Base-by-base conservation (phyloP, 2,797 vertebrate genomes). In the Parauchenoglanis punctatus region DNA sequence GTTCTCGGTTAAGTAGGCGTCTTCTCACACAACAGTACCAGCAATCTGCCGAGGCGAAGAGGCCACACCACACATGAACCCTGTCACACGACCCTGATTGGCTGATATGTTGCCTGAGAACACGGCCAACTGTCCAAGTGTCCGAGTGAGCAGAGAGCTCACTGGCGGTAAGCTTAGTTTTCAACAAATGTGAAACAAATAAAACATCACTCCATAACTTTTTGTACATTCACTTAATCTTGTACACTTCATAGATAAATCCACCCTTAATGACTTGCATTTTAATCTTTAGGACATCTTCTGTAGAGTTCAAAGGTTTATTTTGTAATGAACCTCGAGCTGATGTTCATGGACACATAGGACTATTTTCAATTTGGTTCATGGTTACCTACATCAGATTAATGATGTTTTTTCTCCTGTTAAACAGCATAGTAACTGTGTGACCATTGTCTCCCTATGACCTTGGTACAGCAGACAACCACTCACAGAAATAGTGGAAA, bases 1-100 rank as follows among this genome's bases (percentile, higher is more conserved):
- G 75, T 78, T 84, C 75, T 65, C 20, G 18, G n/a, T 87, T 87
- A 54, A 72, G 75, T 59, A 87, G 65, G 40, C 35, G 68, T 80
- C 75, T 44, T 82, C 54, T 49, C 85, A 35, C 61, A 68, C 72
- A 81, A 44, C 49, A 56, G 46, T 56, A 44, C 28, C 72, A 77
- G 58, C 70, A 76, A 65, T 77, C 59, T 84, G 85, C 63, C 31
- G 2, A 67, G 44, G 49, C 31, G 31, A 56, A 25, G 10, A 87
- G 86, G 70, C 59, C 31, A 78, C 1, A 17, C 49, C 17, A 28
- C 59, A 49, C 76, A 67, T 31, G 17, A 46, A 84, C 61, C 73
- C 65, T 70, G 73, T 65, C 31, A 56, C 72, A 65, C 17, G 65
- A 28, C 35, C 76, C 78, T 61, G 67, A 73, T 87, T 68, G 81